Base-by-base conservation (phyloP, 2,888 invertebrate species). In the Subacronicta megacephala region DNA sequence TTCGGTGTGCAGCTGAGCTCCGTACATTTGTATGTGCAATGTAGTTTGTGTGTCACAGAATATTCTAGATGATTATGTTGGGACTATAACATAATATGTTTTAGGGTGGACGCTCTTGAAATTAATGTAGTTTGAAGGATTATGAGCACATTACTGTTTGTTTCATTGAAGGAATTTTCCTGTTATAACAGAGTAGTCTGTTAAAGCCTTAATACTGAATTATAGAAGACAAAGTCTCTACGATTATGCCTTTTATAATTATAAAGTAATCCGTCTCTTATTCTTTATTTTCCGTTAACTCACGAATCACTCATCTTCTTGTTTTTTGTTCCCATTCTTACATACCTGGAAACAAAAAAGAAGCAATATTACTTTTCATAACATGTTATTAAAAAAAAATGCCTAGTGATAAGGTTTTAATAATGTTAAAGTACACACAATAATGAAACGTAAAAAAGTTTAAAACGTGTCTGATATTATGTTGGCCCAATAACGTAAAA, bases 341-440 rank as follows among this genome's bases (percentile, higher is more conserved):
- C 60, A 13, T 61, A 62, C 61, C 60, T 66, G 47, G 20, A 13
- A 42, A 58, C 12, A 43, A 54, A 45, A 31, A 31, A n/a, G 9
- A 10, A 2, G 1, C n/a, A 12, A 7, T n/a, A 5, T 31, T 31
- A 31, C 1, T 12, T 7, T n/a, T 5, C n/a, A n/a, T n/a, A n/a
- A n/a, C n/a, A n/a, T n/a, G n/a, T n/a, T n/a, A n/a, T n/a, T n/a
- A n/a, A n/a, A n/a, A n/a, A n/a, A n/a, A n/a, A n/a, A n/a, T n/a
- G n/a, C n/a, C n/a, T 29, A 29, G 12, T 29, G 12, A 29, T 23
- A 2, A 10, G 10, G 26, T 10, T 26, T 26, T 9, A 26, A 9
- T 26, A 9, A 26, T 10, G 10, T 10, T 26, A 3, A 3, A 26
- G 23, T 1, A 20, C 20, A 20, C 1, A 20, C 3, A 20, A 20